Evolutionary conservation across 2,888 invertebrate species (phyloP).

Genomic region (Oscheius sp.): DNA sequence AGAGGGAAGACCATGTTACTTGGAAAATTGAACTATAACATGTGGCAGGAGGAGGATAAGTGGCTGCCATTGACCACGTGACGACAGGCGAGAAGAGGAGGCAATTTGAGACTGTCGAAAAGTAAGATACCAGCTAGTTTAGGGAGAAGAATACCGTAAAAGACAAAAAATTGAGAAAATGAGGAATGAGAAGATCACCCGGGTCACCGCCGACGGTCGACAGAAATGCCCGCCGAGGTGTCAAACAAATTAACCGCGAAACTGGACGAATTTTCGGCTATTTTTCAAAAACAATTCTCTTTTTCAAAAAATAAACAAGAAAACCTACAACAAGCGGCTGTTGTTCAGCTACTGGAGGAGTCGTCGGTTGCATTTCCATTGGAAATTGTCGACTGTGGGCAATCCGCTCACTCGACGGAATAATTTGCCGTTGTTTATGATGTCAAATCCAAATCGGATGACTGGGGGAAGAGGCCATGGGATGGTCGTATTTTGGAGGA

Average conservation of each 20-base stretch:
- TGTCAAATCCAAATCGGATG: neutral
- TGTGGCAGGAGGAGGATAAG: slow-evolving; percentile 6
- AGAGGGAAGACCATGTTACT: neutral
- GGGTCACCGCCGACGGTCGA: no score
- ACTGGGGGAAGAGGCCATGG: no score
- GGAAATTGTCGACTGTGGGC: no score
- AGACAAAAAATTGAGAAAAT: neutral
- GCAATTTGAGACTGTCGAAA: neutral
- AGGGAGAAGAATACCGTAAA: neutral
- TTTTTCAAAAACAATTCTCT: neutral
- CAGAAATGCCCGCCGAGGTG: no score
- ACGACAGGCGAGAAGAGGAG: neutral
- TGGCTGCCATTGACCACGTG: slow-evolving; percentile 18
- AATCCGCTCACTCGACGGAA: neutral
- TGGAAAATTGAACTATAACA: slow-evolving; percentile 24
- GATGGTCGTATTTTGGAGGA: no score
- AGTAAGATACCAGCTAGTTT: neutral
- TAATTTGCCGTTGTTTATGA: neutral
- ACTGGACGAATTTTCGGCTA: neutral
- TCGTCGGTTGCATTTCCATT: slow-evolving; percentile 2
- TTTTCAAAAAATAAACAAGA: neutral
- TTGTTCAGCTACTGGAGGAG: slow-evolving; percentile 3
- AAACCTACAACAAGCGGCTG: neutral
- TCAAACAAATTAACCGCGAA: neutral
- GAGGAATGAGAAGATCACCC: neutral